Conservation (phyloP, 1,140 invertebrate genomes). For the Ceratina japonica region DNA sequence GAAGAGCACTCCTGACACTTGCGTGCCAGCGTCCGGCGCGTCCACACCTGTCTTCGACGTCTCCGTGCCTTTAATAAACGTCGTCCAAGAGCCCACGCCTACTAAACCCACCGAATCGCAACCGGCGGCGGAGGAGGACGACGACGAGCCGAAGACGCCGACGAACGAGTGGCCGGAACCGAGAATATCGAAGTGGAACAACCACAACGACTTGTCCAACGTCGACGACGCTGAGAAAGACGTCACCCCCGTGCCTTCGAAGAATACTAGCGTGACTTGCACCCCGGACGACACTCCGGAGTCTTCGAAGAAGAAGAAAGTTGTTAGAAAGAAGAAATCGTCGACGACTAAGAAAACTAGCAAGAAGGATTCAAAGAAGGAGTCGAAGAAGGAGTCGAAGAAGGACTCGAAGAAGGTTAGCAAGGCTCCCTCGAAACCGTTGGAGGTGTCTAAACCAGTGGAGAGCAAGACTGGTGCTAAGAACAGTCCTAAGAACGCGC, state of each 20-base stretch:
- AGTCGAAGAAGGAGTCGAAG: constrained; percentile 54
- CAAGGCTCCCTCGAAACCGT: constrained; percentile 47
- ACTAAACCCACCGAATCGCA: background rate
- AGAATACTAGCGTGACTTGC: constrained; percentile 43
- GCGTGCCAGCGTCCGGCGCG: background rate
- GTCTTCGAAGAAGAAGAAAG: constrained; percentile 67
- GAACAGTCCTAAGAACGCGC: constrained; percentile 51
- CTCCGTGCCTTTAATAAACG: constrained; percentile 58
- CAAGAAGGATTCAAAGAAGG: constrained; percentile 56
- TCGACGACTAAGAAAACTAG: constrained; percentile 55
- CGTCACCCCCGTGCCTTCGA: constrained; percentile 49
- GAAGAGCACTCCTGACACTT: background rate
- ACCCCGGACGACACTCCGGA: constrained; percentile 48
- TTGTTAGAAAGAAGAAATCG: constrained; percentile 66
- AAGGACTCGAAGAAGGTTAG: too few relatives aligned
- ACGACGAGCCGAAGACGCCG: constrained; percentile 65
- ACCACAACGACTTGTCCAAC: constrained; percentile 68
- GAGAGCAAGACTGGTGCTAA: constrained; percentile 42
- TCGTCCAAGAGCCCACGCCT: constrained; percentile 18
- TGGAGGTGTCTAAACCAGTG: background rate
- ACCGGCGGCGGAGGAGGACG: constrained; percentile 56
- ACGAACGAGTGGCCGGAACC: constrained; percentile 62
- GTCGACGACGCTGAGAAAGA: constrained; percentile 59
- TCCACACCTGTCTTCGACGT: constrained; percentile 12
- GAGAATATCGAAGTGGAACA: constrained; percentile 74